Percentiles rank a stretch among this genome's conserved stretches.
phyloP scores from a whole-genome alignment of 2,888 invertebrate species.

The Isotomurus palustris region DNA sequence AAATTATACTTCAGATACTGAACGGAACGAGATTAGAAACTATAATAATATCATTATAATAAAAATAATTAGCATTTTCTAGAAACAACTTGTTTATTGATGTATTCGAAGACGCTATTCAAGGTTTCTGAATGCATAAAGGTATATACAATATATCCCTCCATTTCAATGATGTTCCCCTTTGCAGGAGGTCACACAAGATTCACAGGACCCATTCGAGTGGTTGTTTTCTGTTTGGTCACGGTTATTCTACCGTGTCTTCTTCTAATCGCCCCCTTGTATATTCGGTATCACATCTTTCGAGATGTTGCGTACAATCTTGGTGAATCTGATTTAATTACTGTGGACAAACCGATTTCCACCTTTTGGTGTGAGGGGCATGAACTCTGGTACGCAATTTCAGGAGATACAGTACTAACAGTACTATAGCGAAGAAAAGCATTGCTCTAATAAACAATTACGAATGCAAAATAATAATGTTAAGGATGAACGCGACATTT shows the following conservation, averaged over 20 bases:
- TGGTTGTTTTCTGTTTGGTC: constrained; percentile 70
- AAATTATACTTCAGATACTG: not conserved
- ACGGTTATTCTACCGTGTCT: constrained; percentile 70
- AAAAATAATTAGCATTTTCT: no score
- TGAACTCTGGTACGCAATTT: constrained; percentile 62
- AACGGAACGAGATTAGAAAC: not conserved
- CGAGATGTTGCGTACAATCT: constrained; percentile 72
- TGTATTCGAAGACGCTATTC: no score
- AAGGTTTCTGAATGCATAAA: no score
- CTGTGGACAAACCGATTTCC: constrained; percentile 76
- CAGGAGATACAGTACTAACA: no score
- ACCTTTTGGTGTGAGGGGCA: constrained; percentile 74
- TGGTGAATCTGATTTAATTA: constrained; percentile 77
- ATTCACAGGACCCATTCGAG: constrained; percentile 64
- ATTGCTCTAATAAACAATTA: no score
- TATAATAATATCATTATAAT: no score
- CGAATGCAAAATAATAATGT: no score
- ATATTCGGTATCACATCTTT: constrained; percentile 69
- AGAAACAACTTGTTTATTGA: no score
- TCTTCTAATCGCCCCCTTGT: constrained; percentile 70
- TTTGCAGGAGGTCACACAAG: constrained; percentile 20
- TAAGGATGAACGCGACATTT: constrained; percentile 69
- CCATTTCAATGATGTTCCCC: no score
- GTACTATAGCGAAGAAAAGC: no score
- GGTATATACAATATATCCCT: not conserved